These are phyloP conservation scores for Rhea pennata DNA, from an alignment of 2,113 vertebrate species.

Conservation along the genomic window DNA sequence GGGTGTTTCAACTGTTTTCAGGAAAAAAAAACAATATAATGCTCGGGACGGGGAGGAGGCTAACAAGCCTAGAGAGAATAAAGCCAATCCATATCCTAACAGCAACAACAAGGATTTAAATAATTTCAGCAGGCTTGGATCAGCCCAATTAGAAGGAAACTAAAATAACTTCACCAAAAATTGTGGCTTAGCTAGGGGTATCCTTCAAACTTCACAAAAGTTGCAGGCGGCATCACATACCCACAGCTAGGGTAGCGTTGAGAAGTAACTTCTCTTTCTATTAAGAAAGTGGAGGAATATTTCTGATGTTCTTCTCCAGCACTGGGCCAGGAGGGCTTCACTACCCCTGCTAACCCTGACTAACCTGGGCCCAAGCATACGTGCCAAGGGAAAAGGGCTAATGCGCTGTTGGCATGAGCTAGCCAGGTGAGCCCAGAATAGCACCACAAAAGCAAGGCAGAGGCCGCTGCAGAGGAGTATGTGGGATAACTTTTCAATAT, in stretches of 20 bases:
- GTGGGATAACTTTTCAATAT: too few relatives aligned
- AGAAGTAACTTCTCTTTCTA: rapidly evolving
- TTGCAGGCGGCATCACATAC: rapidly evolving
- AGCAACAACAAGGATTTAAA: background rate
- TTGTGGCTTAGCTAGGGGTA: rapidly evolving
- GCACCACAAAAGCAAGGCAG: too few relatives aligned
- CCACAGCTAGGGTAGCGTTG: background rate
- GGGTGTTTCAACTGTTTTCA: rapidly evolving
- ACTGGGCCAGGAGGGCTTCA: background rate
- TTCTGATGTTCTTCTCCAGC: background rate
- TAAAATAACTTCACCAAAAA: background rate
- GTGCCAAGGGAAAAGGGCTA: too few relatives aligned
- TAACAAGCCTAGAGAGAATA: rapidly evolving
- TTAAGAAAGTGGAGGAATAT: rapidly evolving
- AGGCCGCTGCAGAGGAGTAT: too few relatives aligned
- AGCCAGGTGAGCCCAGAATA: too few relatives aligned
- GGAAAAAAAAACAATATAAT: rapidly evolving
- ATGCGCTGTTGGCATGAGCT: too few relatives aligned
- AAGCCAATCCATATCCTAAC: rapidly evolving
- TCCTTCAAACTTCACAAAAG: rapidly evolving
- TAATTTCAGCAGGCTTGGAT: rapidly evolving
- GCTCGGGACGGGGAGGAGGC: background rate
- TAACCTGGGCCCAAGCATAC: too few relatives aligned
- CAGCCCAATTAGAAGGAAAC: rapidly evolving
- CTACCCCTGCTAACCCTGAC: too few relatives aligned